Evolutionary conservation across 2,797 vertebrate genomes (phyloP), one percentile per base, ranked within the genome.

Genomic region (Coilia nasus): DNA sequence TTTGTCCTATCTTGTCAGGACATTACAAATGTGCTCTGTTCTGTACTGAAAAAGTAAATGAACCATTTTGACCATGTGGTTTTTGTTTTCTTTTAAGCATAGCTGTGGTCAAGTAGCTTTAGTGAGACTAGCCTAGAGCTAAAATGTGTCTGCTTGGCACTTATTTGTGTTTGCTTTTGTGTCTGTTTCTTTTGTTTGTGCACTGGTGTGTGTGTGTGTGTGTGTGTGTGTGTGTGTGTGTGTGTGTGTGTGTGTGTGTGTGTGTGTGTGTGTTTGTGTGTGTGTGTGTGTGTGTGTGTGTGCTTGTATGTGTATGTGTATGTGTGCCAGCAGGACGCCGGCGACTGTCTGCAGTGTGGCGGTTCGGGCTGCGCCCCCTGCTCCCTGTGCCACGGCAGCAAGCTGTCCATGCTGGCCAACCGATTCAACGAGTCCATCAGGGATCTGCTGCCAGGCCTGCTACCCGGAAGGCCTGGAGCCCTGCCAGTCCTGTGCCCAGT

Each of bases 321-420:
- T 9, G 50, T 54, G 50, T 54, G 82, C 88, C 90, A 93, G 89
- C 91, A 95, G 95, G 94, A 93, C 78, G 84, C 94, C 88, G 89
- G 84, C 7, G 92, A 90, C 85, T 99, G 98, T 78, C 95, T 93
- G 67, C 96, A 95, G 92, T 99, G 98, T 85, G 96, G 93, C 31
- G 98, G 97, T 23, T 98, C 97, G 0, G 97, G 98, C 92, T 96
- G 93, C 5, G 95, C 97, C 80, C 97, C 97, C 85, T 99, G 98
- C 94, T 97, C 97, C 0, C 94, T 97, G 93, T 99, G 98, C 96
- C 98, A 99, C 0, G 98, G 98, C 64, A 98, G 98, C 96, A 99
- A 99, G 93, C 97, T 99, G 92, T 99, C 98, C 0, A 99, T 98
- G 98, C 92, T 99, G 94, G 98, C 97, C n/a, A 97, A 97, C 94